Percentiles rank a stretch among this genome's conserved stretches.
These are phyloP conservation scores for Apodemia duryi DNA, from an alignment of 2,888 invertebrate species.

Conservation along the genomic window DNA sequence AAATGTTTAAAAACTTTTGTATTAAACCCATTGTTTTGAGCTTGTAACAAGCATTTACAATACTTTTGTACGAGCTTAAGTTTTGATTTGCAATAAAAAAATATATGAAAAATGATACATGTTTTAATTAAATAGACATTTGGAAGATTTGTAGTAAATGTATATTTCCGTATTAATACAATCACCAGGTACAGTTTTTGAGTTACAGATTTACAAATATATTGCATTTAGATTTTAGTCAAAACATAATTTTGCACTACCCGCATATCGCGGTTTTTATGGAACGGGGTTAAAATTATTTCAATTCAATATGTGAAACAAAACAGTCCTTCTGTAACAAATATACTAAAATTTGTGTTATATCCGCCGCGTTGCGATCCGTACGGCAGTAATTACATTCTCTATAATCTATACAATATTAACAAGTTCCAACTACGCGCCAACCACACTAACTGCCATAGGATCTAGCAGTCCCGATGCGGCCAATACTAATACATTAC, in stretches of 20 bases:
- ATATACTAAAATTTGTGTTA: conserved; percentile 50
- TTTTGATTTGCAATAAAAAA: conserved; percentile 66
- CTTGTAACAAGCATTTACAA: conserved; percentile 26
- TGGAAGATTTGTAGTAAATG: conserved; percentile 78
- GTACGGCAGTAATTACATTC: conserved; percentile 35
- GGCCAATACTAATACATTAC: conserved; percentile 61
- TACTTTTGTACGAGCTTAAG: conserved; percentile 49
- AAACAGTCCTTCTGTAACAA: conserved; percentile 46
- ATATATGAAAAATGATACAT: conserved; percentile 32
- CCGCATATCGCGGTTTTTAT: conserved; percentile 47
- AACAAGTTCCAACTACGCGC: conserved; percentile 32
- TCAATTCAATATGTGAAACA: conserved; percentile 45
- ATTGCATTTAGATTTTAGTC: conserved; percentile 49
- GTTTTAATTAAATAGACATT: conserved; percentile 47
- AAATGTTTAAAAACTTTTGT: conserved; percentile 29
- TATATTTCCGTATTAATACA: conserved; percentile 76
- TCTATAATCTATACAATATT: conserved; percentile 32
- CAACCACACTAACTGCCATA: conserved; percentile 41
- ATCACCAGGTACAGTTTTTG: conserved; percentile 77
- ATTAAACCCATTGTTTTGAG: conserved; percentile 43
- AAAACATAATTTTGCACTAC: conserved; percentile 47
- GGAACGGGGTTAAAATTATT: conserved; percentile 46
- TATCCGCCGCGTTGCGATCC: conserved; percentile 41
- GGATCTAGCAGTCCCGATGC: conserved; percentile 48
- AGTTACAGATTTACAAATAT: conserved; percentile 70